phyloP scores from a whole-genome alignment of 2,113 vertebrate species.

The Gallinago media region DNA sequence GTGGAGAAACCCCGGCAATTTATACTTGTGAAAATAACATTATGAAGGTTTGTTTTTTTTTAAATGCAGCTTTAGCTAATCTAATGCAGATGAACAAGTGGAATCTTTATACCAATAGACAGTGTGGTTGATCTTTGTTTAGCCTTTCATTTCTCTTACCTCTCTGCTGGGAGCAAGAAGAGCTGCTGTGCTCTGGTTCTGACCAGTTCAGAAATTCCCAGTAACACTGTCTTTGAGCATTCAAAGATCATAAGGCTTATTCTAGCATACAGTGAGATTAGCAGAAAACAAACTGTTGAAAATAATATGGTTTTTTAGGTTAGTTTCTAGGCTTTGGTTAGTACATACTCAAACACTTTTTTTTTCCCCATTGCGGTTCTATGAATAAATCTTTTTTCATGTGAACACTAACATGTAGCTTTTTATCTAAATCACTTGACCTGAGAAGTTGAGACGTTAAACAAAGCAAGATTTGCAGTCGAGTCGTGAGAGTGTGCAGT shows the following conservation, averaged over 20 bases:
- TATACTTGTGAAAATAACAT: neutral
- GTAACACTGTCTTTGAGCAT: neutral
- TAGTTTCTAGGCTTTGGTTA: neutral
- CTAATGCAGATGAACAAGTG: neutral
- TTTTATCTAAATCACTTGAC: slow-evolving; percentile 36
- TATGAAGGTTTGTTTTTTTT: neutral
- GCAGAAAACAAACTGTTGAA: neutral
- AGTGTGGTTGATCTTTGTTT: neutral
- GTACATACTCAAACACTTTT: neutral
- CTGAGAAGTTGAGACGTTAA: neutral
- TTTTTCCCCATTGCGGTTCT: neutral
- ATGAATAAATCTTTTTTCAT: neutral
- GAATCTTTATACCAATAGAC: neutral
- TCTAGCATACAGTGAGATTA: neutral
- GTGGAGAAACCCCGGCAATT: neutral
- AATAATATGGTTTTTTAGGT: neutral
- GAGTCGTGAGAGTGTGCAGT: neutral
- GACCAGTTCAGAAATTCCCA: neutral
- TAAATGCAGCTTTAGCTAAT: neutral
- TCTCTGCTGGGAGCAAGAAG: neutral
- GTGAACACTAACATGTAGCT: neutral
- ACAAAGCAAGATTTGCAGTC: neutral
- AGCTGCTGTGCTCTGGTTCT: neutral
- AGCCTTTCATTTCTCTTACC: neutral
- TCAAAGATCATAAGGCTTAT: neutral